Base-by-base conservation (phyloP, 1,140 invertebrate species). In the Atta cephalotes region DNA sequence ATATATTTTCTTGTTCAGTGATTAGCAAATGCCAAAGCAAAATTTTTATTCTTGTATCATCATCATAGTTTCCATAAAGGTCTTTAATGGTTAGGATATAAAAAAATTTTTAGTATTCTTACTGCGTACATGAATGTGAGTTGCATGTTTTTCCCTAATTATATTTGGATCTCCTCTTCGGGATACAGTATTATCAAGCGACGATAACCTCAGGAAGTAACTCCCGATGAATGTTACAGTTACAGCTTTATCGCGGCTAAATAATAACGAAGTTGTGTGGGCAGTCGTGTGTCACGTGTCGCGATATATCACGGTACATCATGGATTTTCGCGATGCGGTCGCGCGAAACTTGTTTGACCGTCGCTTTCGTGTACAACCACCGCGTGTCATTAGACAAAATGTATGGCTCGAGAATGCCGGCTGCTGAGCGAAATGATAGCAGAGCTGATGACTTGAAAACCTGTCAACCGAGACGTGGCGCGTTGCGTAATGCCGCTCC, bases 381-480 rank as follows among this genome's bases (percentile, higher is more conserved):
- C 53, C 77, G 77, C 58, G 39, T 86, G 68, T 89, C 86, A 77
- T 90, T 85, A 90, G 80, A 88, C 56, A 58, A 84, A 84, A 84
- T 56, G 79, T 56, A 49, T 58, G 35, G 12, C 53, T 16, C 56
- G 88, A 79, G 88, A 89, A 85, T 76, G 79, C 53, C 77, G 87
- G 82, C 88, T 68, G 82, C 88, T 84, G 60, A 78, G 70, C n/a
- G 16, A 53, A 90, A 90, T 76, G 80, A 84, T 60, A 78, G 68
- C 25, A 45, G 68, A 9, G 45, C 65, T 70, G 88, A 90, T 88
- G 89, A 51, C 77, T 90, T 86, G 89, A 77, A 90, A 90, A 90
- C 86, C 89, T 90, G 89, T 90, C 89, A 86, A 90, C 89, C 89
- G 89, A 80, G 89, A 90, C 89, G 87, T 60, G 79, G 35, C 81